Conservation (phyloP, 2,797 vertebrate genomes). For the Micropoecilia bifurca region DNA sequence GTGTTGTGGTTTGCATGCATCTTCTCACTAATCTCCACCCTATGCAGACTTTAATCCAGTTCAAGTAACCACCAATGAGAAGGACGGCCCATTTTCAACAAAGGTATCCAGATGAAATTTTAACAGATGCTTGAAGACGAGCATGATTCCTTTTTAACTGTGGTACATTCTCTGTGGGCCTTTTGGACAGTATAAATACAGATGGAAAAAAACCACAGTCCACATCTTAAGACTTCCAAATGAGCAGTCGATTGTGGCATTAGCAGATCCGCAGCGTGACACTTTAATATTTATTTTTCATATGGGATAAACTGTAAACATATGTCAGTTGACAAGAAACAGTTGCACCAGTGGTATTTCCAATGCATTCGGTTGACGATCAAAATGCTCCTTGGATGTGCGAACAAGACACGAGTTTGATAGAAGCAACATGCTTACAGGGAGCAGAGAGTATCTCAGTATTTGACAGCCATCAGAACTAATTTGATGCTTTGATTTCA, state of each 20-base stretch:
- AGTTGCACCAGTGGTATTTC: neutral
- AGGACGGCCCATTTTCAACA: conserved; percentile 33
- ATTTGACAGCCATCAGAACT: neutral
- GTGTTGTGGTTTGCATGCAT: conserved; percentile 39
- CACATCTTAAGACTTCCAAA: conserved; percentile 1
- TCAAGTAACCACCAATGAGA: conserved; percentile 55
- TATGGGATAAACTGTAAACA: conserved; percentile 21
- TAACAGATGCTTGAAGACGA: conserved; percentile 34
- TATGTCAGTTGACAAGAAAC: conserved; percentile 12
- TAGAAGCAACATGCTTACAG: neutral
- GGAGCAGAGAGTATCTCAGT: neutral
- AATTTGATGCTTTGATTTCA: conserved; percentile 2
- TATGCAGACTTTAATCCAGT: conserved; percentile 43
- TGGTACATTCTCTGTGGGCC: neutral
- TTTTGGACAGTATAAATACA: neutral
- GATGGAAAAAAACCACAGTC: neutral
- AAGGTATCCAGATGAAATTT: conserved; percentile 19
- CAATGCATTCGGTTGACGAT: conserved; percentile 6
- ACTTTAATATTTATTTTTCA: conserved; percentile 19
- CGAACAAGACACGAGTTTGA: conserved; percentile 11
- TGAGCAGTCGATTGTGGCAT: conserved; percentile 1
- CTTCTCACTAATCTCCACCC: conserved; percentile 27
- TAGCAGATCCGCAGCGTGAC: neutral
- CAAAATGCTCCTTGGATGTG: conserved; percentile 2
- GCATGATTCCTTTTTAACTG: neutral